Evolutionary conservation across 1,140 invertebrate species (phyloP).

Genomic region (Plodia interpunctella): DNA sequence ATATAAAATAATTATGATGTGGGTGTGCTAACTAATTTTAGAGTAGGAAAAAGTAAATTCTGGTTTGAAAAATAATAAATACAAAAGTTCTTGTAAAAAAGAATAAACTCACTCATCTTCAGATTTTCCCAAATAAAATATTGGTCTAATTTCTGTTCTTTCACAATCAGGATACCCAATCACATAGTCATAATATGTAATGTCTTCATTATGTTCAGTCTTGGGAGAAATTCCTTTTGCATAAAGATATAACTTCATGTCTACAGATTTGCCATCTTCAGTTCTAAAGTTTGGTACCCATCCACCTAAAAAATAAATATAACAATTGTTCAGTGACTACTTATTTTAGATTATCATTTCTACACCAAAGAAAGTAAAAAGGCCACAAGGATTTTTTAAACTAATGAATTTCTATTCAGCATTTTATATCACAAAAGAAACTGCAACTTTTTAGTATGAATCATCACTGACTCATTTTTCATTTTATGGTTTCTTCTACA

Average conservation of each 20-base stretch:
- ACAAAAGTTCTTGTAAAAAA: background rate
- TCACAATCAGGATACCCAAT: constrained; percentile 85
- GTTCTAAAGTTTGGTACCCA: constrained; percentile 81
- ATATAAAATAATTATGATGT: background rate
- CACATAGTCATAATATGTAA: constrained; percentile 68
- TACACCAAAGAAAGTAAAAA: no score
- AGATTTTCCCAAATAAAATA: constrained; percentile 80
- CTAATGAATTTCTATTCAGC: no score
- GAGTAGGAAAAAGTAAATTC: no score
- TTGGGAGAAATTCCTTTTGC: background rate
- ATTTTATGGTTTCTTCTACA: no score
- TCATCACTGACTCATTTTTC: no score
- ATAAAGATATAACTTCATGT: constrained; percentile 47
- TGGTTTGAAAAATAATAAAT: no score
- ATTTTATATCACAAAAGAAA: no score
- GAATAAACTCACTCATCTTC: constrained; percentile 68
- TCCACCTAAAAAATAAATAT: background rate
- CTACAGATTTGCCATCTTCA: constrained; percentile 77
- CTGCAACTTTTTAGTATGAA: no score
- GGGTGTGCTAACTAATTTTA: background rate
- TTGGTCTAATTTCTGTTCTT: constrained; percentile 82
- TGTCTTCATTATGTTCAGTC: background rate
- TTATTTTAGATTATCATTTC: no score
- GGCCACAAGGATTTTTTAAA: no score
- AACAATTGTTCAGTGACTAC: no score